Base-by-base conservation (phyloP, 2,113 vertebrate species). In the Eidolon helvum region DNA sequence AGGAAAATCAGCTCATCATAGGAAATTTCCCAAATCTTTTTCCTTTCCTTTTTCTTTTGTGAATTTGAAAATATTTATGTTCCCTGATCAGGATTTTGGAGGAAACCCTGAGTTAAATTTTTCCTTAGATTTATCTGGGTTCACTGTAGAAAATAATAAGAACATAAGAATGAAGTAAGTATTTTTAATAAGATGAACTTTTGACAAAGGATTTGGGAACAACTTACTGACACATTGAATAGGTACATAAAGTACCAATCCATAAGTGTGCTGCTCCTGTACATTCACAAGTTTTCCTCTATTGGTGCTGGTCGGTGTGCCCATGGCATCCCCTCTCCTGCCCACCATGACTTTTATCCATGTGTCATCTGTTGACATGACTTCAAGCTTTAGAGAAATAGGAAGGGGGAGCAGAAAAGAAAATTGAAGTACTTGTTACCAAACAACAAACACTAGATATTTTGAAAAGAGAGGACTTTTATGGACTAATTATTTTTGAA, bases 231-330 rank as follows among this genome's bases (percentile, higher is more conserved):
- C 45, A 40, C 1, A 7, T 14, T 28, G 45, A 11, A 33, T 57
- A 57, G 10, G 5, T 4, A n/a, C 40, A 8, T 84, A 2, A 66
- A 57, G 40, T n/a, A 33, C 11, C 55, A 45, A 1, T 50, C n/a
- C 2, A 1, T 4, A 22, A n/a, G 26, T n/a, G n/a, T 5, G 3
- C 7, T 0, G 9, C 57, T 12, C 6, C 61, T 19, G 40, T 18
- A 28, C 43, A 15, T 16, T 11, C 33, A 3, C 10, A 22, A 15
- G 43, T 5, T 22, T 14, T 11, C 7, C 16, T n/a, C 55, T 4
- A 0, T 14, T 0, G 1, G 10, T 28, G 3, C 40, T 16, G 3
- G 14, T 15, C 16, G 10, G 2, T 40, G 55, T 61, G 26, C 71
- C 19, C 48, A 38, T 15, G 69, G 33, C 15, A 10, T 26, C 50